These are phyloP conservation scores for Fragum whitleyi DNA, from an alignment of 2,888 invertebrate genomes.

Conservation along the genomic window DNA sequence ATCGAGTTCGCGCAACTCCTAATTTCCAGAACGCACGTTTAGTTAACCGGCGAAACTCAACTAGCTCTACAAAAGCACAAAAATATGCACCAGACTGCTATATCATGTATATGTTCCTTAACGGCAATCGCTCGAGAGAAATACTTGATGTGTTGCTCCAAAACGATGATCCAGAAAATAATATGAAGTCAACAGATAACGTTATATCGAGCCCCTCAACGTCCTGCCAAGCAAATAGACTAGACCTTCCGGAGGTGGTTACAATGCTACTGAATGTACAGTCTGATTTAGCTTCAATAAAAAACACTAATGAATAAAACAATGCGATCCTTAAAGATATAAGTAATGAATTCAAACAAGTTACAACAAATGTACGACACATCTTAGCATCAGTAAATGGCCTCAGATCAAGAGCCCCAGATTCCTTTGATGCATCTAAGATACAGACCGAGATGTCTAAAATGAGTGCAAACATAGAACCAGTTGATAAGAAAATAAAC, in stretches of 20 bases:
- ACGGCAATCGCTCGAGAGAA: background rate
- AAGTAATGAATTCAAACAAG: background rate
- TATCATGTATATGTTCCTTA: background rate
- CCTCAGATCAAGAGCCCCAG: background rate
- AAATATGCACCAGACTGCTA: background rate
- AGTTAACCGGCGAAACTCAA: background rate
- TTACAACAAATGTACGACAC: background rate
- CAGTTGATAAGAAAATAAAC: background rate
- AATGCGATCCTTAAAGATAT: background rate
- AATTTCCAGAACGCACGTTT: background rate
- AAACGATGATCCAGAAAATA: too few species aligned
- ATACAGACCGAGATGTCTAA: background rate
- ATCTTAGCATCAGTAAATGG: background rate
- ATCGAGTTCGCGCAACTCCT: background rate
- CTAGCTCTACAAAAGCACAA: background rate
- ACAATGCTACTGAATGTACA: background rate
- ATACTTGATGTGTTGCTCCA: background rate
- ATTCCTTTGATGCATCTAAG: background rate
- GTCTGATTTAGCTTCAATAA: background rate
- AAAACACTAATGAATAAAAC: background rate
- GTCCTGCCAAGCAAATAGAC: background rate
- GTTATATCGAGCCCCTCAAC: background rate
- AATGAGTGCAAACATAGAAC: background rate
- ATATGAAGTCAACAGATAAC: too few species aligned
- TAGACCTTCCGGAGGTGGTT: background rate